Base-by-base conservation (phyloP, 2,888 invertebrate species). In the Dinocampus coccinellae region DNA sequence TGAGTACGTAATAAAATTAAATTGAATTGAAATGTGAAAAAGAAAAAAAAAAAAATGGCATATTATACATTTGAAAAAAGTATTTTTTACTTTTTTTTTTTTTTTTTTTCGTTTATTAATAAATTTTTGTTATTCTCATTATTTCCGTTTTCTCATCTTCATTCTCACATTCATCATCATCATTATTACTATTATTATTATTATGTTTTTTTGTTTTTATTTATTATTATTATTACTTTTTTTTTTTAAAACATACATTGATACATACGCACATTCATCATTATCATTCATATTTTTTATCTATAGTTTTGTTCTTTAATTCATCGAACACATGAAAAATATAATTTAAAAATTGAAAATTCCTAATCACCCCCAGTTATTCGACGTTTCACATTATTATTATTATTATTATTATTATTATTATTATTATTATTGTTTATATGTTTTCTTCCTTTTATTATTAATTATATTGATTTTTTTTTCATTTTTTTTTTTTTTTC, bases 231-330 rank as follows among this genome's bases (percentile, higher is more conserved):
- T n/a, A n/a, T n/a, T n/a, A n/a, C n/a, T n/a, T n/a, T 65, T 67
- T 52, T 68, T 13, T 63, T 33, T 53, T 73, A 47, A 60, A 53
- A 66, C 67, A 55, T 70, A 47, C 68, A 66, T 24, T 68, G 63
- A 72, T 60, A 63, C 69, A 70, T 68, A 68, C 64, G 67, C 58
- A 36, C 69, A 69, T 62, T 62, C 71, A 70, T 65, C 66, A 55
- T 61, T 33, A 62, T 57, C 42, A 39, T 73, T 69, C 57, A 47
- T n/a, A 47, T 47, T 47, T 52, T 61, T 67, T 16, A 47, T 47
- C 42, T 39, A 47, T 47, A 16, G 1, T 20, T 65, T 62, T 42
- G 10, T 33, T 16, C 16, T 52, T 29, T 10, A 26, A 13, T 13
- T 58, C 58, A n/a, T 57, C 24, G 29, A 63, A 63, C 47, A 52